Evolutionary conservation across 2,113 vertebrate species (phyloP), one percentile per base, ranked within the genome.

Genomic region (Sceloporus tristichus): DNA sequence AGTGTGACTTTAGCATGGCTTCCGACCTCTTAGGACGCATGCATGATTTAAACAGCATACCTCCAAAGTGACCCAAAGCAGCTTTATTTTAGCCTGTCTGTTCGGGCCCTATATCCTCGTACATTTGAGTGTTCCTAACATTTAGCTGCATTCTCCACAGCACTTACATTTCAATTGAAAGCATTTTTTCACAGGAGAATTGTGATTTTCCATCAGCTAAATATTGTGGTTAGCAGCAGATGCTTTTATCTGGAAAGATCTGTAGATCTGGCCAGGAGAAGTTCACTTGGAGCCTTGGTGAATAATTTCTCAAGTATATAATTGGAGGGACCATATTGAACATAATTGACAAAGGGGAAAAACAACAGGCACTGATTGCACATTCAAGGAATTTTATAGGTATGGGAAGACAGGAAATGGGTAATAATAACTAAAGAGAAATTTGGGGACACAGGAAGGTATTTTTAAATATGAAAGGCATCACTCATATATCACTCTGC

Each of bases 91-190:
- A 34, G 34, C 34, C 34, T 34, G 34, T 34, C 34, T 34, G 34
- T 34, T 34, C 34, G 34, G 34, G 34, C 56, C 14, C 2, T 62
- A 62, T 62, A 62, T 62, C 6, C 68, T 71, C 27, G 5, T 25
- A 9, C 29, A 53, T 48, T 70, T 29, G 81, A 83, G 40, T 25
- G 16, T 21, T 65, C 16, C 38, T 27, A 53, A 85, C 38, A 66
- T 53, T 65, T 85, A 84, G 27, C 27, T 19, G 25, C 56, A 85
- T 85, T 78, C 42, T 59, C 48, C 75, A 78, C 40, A 85, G 75
- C 38, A 78, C 21, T 40, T 18, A 11, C 21, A 78, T 34, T 65
- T 85, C 40, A 85, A 85, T 27, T 85, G 29, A 85, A 65, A 78
- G 27, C 59, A 78, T 48, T 76, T 75, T 75, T 54, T 42, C 53